phyloP scores from a whole-genome alignment of 2,888 invertebrate genomes.

The Cecidostiba fungosa region DNA sequence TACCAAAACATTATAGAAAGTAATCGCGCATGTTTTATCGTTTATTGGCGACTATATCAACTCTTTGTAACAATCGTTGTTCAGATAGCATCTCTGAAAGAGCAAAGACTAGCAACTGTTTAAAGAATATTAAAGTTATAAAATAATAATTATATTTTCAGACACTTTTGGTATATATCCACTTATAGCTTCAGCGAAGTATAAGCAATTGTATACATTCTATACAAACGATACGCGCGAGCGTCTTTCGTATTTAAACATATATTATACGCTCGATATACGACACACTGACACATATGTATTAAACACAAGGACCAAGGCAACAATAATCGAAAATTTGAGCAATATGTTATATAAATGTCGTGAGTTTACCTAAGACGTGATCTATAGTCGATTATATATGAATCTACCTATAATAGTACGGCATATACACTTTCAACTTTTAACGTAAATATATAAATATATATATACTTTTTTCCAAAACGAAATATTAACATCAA shows the following conservation, averaged over 20 bases:
- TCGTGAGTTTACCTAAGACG: conserved; percentile 14
- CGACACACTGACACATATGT: conserved; percentile 29
- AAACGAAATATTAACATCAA: conserved; percentile 33
- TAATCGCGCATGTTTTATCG: neutral
- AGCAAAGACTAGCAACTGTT: neutral
- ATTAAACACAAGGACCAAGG: conserved; percentile 56
- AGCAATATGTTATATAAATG: conserved; percentile 55
- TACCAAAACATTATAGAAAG: conserved; percentile 17
- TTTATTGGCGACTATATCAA: neutral
- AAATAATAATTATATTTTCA: conserved; percentile 9
- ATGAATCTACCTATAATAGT: neutral
- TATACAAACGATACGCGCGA: conserved; percentile 23
- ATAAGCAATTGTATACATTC: conserved; percentile 24
- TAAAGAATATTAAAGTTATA: neutral
- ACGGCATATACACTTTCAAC: conserved; percentile 9
- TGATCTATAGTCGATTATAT: conserved; percentile 23
- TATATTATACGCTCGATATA: conserved; percentile 26
- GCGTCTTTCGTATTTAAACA: conserved; percentile 1
- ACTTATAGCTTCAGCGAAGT: conserved; percentile 23
- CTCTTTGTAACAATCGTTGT: neutral
- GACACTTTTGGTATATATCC: conserved; percentile 16
- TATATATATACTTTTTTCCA: conserved; percentile 17
- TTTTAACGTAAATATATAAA: conserved; percentile 8
- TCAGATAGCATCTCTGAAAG: neutral
- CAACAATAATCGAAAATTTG: conserved; percentile 56